These are phyloP conservation scores for Noctua janthe DNA, from an alignment of 2,888 invertebrate species.

Conservation along the genomic window DNA sequence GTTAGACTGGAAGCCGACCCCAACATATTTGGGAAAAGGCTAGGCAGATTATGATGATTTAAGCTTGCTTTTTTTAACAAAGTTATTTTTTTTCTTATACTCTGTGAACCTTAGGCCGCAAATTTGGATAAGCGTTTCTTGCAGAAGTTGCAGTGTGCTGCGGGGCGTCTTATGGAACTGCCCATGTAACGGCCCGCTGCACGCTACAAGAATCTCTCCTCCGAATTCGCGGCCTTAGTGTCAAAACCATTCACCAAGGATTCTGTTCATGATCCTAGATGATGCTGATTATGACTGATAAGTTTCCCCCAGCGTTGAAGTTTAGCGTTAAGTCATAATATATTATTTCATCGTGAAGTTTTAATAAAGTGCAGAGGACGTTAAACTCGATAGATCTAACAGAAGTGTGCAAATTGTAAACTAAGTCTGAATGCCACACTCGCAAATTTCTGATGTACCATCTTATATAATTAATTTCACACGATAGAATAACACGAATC, in stretches of 20 bases:
- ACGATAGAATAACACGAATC: conserved; percentile 12
- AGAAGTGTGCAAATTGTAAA: neutral
- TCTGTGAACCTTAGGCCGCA: neutral
- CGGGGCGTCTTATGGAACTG: too few species aligned
- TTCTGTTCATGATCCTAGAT: too few species aligned
- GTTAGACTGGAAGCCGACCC: too few species aligned
- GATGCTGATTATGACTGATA: neutral
- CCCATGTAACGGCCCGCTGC: neutral
- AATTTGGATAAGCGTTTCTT: neutral
- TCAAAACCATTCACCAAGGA: neutral
- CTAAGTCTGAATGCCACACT: neutral
- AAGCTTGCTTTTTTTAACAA: too few species aligned
- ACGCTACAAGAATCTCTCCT: neutral
- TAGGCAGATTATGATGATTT: too few species aligned
- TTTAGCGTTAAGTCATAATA: neutral
- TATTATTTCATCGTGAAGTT: neutral
- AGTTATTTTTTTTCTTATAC: too few species aligned
- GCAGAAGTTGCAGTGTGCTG: too few species aligned
- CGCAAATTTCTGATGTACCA: neutral
- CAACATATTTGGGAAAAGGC: too few species aligned
- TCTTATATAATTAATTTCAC: conserved; percentile 18
- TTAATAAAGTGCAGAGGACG: neutral
- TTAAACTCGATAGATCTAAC: neutral
- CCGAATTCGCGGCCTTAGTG: neutral
- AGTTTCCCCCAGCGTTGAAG: too few species aligned